Base-by-base conservation (phyloP, 1,140 invertebrate species). In the Drosophila trapezifrons region DNA sequence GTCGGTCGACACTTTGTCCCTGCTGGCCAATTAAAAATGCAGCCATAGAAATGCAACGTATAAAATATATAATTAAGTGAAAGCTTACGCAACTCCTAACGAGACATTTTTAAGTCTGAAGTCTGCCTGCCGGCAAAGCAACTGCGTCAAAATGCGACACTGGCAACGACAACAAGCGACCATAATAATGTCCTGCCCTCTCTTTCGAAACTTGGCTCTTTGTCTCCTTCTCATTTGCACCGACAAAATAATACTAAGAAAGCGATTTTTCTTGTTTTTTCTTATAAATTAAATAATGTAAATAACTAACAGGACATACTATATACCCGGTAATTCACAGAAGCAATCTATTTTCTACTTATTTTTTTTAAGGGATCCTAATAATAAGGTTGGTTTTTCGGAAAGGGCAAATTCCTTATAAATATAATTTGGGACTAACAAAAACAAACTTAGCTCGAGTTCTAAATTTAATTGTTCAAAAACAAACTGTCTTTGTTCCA, bases 41-140 rank as follows among this genome's bases (percentile, higher is more conserved):
- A 55, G 74, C 56, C 55, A 76, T 77, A 60, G 49, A 77, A 64
- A 47, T 79, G 42, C 56, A 29, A 43, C 35, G 32, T 40, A 67
- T 60, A 59, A 52, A 83, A 65, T 83, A 70, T 76, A 86, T 71
- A 85, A 80, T 84, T 85, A 84, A 85, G 77, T 85, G 74, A 85
- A 78, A 54, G 62, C 76, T 76, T 52, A 49, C 70, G 80, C 56
- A 66, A 78, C 57, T 67, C 55, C 71, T 83, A 75, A 76, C 56
- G 56, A 75, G 55, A 65, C 71, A 79, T 49, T 64, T 78, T 75
- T 42, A 47, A 78, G 58, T 73, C 57, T 73, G 47, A 78, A 82
- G 80, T 66, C 76, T 67, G 64, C 60, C 80, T 71, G 51, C 45
- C 56, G 80, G 63, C 47, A 59, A 70, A 59, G 74, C 60, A 67